phyloP scores from a whole-genome alignment of 2,113 vertebrate genomes.

The Phalacrocorax pelagicus region DNA sequence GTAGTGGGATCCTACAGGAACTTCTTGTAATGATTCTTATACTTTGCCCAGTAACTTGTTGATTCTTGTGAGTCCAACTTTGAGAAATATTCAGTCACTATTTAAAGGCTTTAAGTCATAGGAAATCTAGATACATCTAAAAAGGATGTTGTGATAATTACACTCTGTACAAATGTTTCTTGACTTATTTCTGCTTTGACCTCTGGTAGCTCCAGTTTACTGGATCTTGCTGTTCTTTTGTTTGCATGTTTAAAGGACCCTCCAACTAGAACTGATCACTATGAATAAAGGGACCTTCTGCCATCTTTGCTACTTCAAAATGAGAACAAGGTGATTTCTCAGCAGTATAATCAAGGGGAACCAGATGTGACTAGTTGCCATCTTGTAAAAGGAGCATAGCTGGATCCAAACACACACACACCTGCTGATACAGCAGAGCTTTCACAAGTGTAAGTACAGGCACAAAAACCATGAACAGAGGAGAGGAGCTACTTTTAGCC shows the following conservation, averaged over 20 bases:
- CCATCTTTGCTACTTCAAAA: not conserved
- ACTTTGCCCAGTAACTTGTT: not conserved
- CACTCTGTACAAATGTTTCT: not conserved
- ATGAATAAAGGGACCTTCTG: not conserved
- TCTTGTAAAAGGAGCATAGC: not conserved
- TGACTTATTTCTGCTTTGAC: not conserved
- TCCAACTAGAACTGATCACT: not conserved
- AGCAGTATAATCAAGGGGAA: not conserved
- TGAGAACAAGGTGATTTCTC: not conserved
- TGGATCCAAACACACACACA: not conserved
- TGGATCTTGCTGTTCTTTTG: not conserved
- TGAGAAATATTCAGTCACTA: not conserved
- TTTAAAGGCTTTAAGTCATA: not conserved
- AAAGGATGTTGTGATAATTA: not conserved
- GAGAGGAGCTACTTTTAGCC: not conserved
- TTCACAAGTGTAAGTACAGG: rapidly evolving
- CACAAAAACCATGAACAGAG: not conserved
- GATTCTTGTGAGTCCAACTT: not conserved
- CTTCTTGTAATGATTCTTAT: not conserved
- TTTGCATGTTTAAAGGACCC: not conserved
- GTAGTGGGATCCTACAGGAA: not conserved
- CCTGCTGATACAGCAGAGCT: not conserved
- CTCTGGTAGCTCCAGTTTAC: not conserved
- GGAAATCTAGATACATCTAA: not conserved
- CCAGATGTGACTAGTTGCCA: not conserved